phyloP scores from a whole-genome alignment of 2,113 vertebrate genomes.

The Podiceps cristatus region DNA sequence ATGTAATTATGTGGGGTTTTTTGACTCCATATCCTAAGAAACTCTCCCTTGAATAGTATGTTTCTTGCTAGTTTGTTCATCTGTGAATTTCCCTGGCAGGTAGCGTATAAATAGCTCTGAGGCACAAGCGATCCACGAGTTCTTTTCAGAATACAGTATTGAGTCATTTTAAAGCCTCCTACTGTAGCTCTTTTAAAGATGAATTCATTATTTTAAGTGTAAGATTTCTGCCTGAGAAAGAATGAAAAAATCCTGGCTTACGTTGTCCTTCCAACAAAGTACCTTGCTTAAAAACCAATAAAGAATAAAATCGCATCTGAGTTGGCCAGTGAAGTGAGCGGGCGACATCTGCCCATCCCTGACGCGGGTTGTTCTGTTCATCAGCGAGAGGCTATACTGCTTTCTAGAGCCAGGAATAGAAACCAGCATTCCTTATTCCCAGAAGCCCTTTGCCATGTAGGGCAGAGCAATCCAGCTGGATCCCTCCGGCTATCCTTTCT shows the following conservation, averaged over 20 bases:
- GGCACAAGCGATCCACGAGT: constrained; percentile 55
- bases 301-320: background rate
- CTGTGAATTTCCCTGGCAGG: constrained; percentile 68
- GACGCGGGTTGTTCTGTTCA: background rate
- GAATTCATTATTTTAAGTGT: constrained; percentile 51
- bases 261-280: background rate
- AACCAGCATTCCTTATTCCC: constrained; percentile 26
- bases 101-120: constrained; percentile 69
- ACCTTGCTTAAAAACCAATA: background rate
- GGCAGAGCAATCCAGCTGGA: constrained; percentile 24
- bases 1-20: background rate
- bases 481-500: background rate
- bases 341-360: background rate
- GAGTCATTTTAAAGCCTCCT: constrained; percentile 74
- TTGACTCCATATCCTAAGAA: background rate
- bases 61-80: constrained; percentile 34
- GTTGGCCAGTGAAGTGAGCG: background rate
- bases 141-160: constrained; percentile 67
- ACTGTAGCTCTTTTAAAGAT: constrained; percentile 53
- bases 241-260: constrained; percentile 1
- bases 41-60: constrained; percentile 14
- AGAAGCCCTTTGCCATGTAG: constrained; percentile 43
- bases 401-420: constrained; percentile 48
- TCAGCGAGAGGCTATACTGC: background rate
- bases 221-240: background rate